Evolutionary conservation across 1,140 invertebrate species (phyloP), one percentile per base, ranked within the genome.

Genomic region (Subanguina moxae): DNA sequence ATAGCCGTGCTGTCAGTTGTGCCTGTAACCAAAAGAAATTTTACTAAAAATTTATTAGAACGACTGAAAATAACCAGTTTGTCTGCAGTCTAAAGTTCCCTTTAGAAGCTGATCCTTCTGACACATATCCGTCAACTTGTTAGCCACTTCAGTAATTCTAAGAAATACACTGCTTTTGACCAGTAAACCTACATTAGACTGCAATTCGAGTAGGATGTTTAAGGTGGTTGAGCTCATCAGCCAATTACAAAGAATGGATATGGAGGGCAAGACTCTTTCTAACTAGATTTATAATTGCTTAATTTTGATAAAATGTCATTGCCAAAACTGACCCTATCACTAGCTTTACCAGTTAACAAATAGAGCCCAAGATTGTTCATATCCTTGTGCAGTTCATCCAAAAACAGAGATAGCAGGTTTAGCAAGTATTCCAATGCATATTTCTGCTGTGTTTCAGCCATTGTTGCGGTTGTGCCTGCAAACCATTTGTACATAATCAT

Each of bases 311-410:
- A n/a, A n/a, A n/a, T n/a, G n/a, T n/a, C n/a, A n/a, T n/a, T n/a
- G n/a, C n/a, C n/a, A 32, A 67, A 21, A 43, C 23, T 19, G 8
- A 69, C 58, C 57, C 71, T 70, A 28, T 64, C 62, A 27, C 67
- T 62, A 8, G 67, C 30, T 25, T 69, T 46, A 0, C 67, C 70
- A 46, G 68, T 57, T 19, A 71, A 32, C 1, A 62, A 52, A 23
- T 59, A 71, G 1, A 70, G 48, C 21, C 68, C 67, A n/a, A 71
- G 11, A 21, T 71, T 56, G 48, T 71, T 67, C 25, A 72, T 23
- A 25, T 69, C 67, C 21, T 27, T 42, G 43, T 58, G 43, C n/a
- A 72, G 7, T n/a, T 62, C 25, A 43, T 69, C 46, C 57, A 71
- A 30, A 30, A 70, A 65, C 1, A n/a, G 21, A 59, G 71, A 58